Conservation (phyloP, 2,113 vertebrate species). For the Miniopterus natalensis region DNA sequence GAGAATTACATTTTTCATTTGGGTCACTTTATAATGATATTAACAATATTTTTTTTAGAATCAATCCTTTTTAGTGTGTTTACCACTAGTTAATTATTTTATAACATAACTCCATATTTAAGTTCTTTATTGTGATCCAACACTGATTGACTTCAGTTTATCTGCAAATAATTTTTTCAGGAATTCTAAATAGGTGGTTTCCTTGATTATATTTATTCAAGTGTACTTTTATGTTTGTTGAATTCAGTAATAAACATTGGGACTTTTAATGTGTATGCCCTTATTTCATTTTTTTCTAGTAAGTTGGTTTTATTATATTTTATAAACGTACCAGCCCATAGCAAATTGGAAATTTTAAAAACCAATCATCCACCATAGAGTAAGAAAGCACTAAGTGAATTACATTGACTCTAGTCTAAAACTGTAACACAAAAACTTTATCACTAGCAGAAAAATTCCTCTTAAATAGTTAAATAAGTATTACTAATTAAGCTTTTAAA, state of each 20-base stretch:
- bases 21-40: background rate
- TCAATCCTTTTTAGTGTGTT: background rate
- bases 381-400: background rate
- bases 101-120: background rate
- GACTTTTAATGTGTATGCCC: background rate
- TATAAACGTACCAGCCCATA: background rate
- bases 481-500: conserved; percentile 6
- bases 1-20: background rate
- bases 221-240: background rate
- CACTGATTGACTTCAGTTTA: background rate
- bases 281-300: conserved; percentile 37
- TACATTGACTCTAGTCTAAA: background rate
- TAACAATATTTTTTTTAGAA: background rate
- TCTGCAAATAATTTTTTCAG: background rate
- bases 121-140: background rate
- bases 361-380: background rate
- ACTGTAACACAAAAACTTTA: background rate
- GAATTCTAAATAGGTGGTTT: background rate
- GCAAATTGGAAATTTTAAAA: conserved; percentile 24
- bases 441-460: background rate
- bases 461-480: background rate
- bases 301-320: conserved; percentile 40
- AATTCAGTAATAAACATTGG: background rate
- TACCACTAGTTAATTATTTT: background rate
- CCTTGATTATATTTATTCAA: background rate